These are phyloP conservation scores for Cryptocheilus praepositus DNA, from an alignment of 2,888 invertebrate genomes.

Conservation along the genomic window DNA sequence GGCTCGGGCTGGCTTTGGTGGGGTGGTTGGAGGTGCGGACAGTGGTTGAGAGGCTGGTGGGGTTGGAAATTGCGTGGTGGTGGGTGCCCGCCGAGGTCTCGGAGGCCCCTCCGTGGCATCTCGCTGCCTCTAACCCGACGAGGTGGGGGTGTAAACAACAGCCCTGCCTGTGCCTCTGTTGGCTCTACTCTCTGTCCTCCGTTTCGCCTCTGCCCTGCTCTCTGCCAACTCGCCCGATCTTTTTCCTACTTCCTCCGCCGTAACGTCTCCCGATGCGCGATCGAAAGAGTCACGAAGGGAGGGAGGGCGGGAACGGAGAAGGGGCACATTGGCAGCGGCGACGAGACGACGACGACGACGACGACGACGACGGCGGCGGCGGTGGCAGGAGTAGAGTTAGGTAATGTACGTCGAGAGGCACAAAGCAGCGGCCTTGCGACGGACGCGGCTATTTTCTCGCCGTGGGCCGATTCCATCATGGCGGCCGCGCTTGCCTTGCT, in stretches of 20 bases:
- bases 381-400: background rate
- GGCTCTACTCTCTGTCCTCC: slow-evolving; percentile 51
- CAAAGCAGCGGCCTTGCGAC: slow-evolving; percentile 33
- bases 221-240: slow-evolving; percentile 52
- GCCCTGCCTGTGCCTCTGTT: slow-evolving; percentile 60
- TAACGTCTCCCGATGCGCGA: slow-evolving; percentile 44
- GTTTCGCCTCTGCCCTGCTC: slow-evolving; percentile 58
- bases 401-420: slow-evolving; percentile 21
- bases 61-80: slow-evolving; percentile 75
- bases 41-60: slow-evolving; percentile 74
- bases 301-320: slow-evolving; percentile 33
- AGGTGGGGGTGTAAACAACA: slow-evolving; percentile 74
- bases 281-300: slow-evolving; percentile 39
- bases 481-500: slow-evolving; percentile 47
- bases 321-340: slow-evolving; percentile 21
- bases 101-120: slow-evolving; percentile 72
- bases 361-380: slow-evolving; percentile 9
- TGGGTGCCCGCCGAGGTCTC: slow-evolving; percentile 70
- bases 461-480: slow-evolving; percentile 54
- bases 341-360: slow-evolving; percentile 2
- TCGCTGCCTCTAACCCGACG: slow-evolving; percentile 66
- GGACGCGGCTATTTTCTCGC: slow-evolving; percentile 39
- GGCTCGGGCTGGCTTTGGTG: slow-evolving; percentile 72
- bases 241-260: slow-evolving; percentile 53
- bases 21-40: slow-evolving; percentile 74